phyloP scores from a whole-genome alignment of 2,113 vertebrate species.

The Megaceryle torquata region DNA sequence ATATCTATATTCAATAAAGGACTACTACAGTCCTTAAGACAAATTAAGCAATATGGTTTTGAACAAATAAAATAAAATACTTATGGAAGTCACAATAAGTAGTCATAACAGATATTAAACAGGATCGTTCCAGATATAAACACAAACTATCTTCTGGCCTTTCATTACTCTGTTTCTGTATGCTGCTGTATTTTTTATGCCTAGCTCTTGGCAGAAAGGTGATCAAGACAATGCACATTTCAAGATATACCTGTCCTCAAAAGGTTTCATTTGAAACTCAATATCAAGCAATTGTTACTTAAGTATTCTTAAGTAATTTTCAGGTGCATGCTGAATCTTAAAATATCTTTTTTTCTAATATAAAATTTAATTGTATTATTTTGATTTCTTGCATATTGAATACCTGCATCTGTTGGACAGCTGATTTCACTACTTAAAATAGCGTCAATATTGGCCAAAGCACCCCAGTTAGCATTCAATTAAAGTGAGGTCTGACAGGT shows the following conservation, averaged over 20 bases:
- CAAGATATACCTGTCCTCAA: background rate
- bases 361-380: background rate
- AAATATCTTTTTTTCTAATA: background rate
- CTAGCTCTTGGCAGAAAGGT: background rate
- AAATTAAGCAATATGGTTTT: background rate
- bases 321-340: background rate
- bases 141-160: background rate
- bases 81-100: background rate
- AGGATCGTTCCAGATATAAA: background rate
- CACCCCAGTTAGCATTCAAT: background rate
- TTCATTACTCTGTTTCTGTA: background rate
- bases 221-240: background rate
- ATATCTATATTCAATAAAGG: background rate
- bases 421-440: background rate
- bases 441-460: background rate
- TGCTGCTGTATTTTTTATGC: background rate
- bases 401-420: background rate
- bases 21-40: background rate
- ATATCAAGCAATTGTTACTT: background rate
- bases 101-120: background rate
- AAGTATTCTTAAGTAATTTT: background rate
- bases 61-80: background rate
- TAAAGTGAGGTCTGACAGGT: background rate
- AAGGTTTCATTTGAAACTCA: background rate
- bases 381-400: background rate